A percentile compares a stretch with the other conserved stretches of the same genome.
Evolutionary conservation across 2,888 invertebrate genomes (phyloP).

Genomic region (Resseliella maxima): DNA sequence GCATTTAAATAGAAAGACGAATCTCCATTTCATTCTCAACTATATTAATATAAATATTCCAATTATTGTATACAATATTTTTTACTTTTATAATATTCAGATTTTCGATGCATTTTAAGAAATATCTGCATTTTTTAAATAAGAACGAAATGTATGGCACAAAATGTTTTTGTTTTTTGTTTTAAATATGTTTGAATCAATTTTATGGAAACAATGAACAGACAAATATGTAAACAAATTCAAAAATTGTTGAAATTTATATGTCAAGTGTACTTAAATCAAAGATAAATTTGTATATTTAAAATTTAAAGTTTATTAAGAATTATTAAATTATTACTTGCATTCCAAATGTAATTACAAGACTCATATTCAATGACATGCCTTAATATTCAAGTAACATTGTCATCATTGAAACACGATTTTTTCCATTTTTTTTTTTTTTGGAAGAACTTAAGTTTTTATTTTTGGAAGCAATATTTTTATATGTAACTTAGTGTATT

Average conservation of each 20-base stretch:
- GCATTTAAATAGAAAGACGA: too few relatives aligned
- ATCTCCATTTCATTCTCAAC: too few relatives aligned
- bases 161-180: neutral
- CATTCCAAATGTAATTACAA: constrained; percentile 30
- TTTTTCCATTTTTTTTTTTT: neutral
- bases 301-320: too few relatives aligned
- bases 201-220: neutral
- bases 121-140: too few relatives aligned
- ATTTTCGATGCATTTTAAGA: too few relatives aligned
- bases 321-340: neutral
- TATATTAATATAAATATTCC: too few relatives aligned
- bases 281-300: neutral
- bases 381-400: neutral
- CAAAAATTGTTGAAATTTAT: neutral
- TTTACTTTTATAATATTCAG: too few relatives aligned
- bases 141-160: too few relatives aligned
- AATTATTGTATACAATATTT: too few relatives aligned
- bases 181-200: neutral
- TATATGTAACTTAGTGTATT: neutral
- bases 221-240: neutral
- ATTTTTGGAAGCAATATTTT: constrained; percentile 33
- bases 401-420: neutral
- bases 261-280: neutral
- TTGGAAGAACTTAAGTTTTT: neutral
- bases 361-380: neutral